Evolutionary conservation across 1,140 invertebrate species (phyloP).

Genomic region (Melanaphis sacchari): DNA sequence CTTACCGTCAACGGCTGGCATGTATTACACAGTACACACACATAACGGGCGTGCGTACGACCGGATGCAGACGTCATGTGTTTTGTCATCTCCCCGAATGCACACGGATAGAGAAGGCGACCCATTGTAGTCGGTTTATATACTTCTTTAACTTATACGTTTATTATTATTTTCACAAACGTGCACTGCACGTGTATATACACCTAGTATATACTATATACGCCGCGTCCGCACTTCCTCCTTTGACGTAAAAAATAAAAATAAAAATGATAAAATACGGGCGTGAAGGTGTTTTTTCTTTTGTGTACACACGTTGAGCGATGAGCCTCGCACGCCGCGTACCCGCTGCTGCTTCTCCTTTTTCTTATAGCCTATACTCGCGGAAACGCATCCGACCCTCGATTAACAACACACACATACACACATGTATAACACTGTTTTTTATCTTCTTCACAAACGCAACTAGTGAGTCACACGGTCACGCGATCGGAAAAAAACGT

Average conservation of each 20-base stretch:
- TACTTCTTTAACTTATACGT: neutral
- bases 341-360: neutral
- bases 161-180: conserved; percentile 28
- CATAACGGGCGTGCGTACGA: neutral
- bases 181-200: conserved; percentile 42
- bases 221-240: neutral
- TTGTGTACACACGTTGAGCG: neutral
- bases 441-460: neutral
- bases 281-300: conserved; percentile 18
- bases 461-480: neutral
- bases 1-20: conserved; percentile 9
- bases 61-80: conserved; percentile 45
- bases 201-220: neutral
- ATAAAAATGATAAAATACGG: neutral
- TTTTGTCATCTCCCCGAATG: conserved; percentile 42
- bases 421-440: neutral
- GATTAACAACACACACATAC: neutral
- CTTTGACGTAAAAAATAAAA: neutral
- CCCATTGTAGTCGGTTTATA: neutral
- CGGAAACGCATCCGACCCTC: conserved; percentile 9
- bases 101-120: neutral
- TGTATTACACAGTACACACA: neutral
- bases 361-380: neutral
- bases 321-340: neutral
- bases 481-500: neutral